These are phyloP conservation scores for Brachyistius frenatus DNA, from an alignment of 2,113 vertebrate genomes.

Conservation along the genomic window DNA sequence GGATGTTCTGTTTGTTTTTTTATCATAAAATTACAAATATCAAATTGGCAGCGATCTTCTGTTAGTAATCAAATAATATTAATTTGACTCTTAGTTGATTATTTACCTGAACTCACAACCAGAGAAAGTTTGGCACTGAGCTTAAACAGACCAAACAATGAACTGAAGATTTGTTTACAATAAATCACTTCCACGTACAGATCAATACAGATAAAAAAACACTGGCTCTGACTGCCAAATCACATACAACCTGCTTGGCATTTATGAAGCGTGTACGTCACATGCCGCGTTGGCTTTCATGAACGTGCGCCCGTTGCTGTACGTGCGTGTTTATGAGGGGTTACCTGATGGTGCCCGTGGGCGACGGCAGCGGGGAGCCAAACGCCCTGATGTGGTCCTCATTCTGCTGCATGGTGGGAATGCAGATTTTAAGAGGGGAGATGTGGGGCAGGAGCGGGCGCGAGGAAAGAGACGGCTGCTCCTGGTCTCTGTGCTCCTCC, in stretches of 20 bases:
- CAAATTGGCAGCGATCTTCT: too few relatives aligned
- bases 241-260: neutral
- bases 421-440: slow-evolving; percentile 97
- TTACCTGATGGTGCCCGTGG: slow-evolving; percentile 98
- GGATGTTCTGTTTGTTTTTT: too few relatives aligned
- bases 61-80: too few relatives aligned
- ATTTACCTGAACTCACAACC: too few relatives aligned
- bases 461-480: slow-evolving; percentile 88
- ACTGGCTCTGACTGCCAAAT: neutral
- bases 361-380: slow-evolving; percentile 94
- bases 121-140: too few relatives aligned
- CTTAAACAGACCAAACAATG: neutral
- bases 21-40: too few relatives aligned
- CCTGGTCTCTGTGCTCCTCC: slow-evolving; percentile 87
- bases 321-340: neutral
- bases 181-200: neutral
- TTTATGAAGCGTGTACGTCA: neutral
- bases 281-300: neutral
- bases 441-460: slow-evolving; percentile 93
- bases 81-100: too few relatives aligned
- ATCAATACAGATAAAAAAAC: too few relatives aligned
- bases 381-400: slow-evolving; percentile 93
- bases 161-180: neutral
- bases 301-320: neutral
- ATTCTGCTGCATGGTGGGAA: slow-evolving; percentile 86